These are phyloP conservation scores for Drosophila sordidula DNA, from an alignment of 2,888 invertebrate species.

Conservation along the genomic window DNA sequence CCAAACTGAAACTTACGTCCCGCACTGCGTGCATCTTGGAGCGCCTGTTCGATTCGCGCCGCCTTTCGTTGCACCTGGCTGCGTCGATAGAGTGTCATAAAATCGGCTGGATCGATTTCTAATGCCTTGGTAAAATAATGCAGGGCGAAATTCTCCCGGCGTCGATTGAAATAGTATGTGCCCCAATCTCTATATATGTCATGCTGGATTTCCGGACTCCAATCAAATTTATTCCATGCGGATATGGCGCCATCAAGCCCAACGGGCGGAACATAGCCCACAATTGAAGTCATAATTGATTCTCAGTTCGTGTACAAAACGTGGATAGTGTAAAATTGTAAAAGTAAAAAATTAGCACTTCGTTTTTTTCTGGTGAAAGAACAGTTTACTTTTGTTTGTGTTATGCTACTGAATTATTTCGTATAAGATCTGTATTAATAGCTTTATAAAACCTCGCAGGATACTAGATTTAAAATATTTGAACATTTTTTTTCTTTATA, in stretches of 20 bases:
- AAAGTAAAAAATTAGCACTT: background rate
- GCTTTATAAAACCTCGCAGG: background rate
- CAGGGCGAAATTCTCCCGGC: slow-evolving; percentile 78
- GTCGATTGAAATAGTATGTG: slow-evolving; percentile 78
- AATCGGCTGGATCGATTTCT: slow-evolving; percentile 69
- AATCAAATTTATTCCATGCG: slow-evolving; percentile 74
- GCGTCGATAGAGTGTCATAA: slow-evolving; percentile 74
- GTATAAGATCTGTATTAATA: background rate
- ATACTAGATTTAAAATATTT: slow-evolving; percentile 27
- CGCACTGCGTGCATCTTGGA: slow-evolving; percentile 75
- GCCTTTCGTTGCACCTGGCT: slow-evolving; percentile 80
- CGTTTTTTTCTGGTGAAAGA: background rate
- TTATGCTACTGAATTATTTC: slow-evolving; percentile 11
- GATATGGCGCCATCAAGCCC: slow-evolving; percentile 28
- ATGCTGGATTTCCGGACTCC: slow-evolving; percentile 77
- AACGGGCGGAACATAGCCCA: slow-evolving; percentile 29
- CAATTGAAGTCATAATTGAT: slow-evolving; percentile 56
- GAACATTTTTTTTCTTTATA: too few species aligned
- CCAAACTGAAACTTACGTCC: slow-evolving; percentile 56
- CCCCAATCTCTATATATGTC: slow-evolving; percentile 83
- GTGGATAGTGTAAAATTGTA: slow-evolving; percentile 12
- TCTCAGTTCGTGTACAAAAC: background rate
- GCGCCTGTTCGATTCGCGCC: slow-evolving; percentile 74
- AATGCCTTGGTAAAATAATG: slow-evolving; percentile 81
- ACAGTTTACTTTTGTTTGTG: background rate